Conservation (phyloP, 53 echinoderm and acorn worm species). For the Astropecten irregularis region DNA sequence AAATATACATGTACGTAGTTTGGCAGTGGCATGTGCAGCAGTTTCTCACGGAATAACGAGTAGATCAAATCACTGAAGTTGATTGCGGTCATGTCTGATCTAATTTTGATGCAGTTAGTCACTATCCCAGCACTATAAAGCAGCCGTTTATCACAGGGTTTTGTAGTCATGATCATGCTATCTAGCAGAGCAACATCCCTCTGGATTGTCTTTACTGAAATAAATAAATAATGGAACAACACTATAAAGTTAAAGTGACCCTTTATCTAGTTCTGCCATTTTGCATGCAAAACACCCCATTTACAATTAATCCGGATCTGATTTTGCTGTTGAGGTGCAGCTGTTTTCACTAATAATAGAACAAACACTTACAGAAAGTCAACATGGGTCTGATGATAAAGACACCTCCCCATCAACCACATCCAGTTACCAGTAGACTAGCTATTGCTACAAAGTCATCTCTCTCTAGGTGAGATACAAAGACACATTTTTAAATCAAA, state of each 20-base stretch:
- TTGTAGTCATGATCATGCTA: neutral
- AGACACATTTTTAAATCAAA: neutral
- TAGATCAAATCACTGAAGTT: neutral
- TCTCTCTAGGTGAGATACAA: neutral
- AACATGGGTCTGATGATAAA: neutral
- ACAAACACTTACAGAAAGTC: neutral
- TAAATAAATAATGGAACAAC: neutral
- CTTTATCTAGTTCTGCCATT: neutral
- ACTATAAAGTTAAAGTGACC: neutral
- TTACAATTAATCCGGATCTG: neutral
- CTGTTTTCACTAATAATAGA: neutral
- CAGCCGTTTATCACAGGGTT: neutral
- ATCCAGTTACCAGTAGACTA: neutral
- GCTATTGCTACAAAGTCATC: neutral
- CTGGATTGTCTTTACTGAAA: slow-evolving; percentile 2
- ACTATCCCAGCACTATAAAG: neutral
- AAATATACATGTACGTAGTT: neutral
- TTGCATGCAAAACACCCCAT: neutral
- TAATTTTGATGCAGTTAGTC: neutral
- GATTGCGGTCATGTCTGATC: neutral
- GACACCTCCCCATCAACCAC: neutral
- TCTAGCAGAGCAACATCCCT: neutral
- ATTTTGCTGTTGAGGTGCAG: neutral
- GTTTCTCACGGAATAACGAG: neutral
- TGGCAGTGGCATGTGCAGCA: neutral